Percentiles rank a stretch among this genome's conserved stretches.
phyloP scores from a whole-genome alignment of 2,888 invertebrate genomes.

The Hermaeophaga mercurialis region DNA sequence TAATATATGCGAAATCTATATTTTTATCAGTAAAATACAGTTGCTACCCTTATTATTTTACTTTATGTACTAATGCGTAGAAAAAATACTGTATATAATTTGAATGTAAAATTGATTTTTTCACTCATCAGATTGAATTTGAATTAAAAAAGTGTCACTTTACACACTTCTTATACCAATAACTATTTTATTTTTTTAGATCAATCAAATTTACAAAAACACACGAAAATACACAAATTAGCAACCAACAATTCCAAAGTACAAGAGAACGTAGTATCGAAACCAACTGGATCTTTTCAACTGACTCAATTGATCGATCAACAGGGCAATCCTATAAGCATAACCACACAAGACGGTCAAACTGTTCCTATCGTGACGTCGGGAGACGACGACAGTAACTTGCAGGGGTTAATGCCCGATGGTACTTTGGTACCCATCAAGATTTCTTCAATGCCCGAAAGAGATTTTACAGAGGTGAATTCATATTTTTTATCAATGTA shows the following conservation, averaged over 20 bases:
- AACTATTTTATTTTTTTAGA: conserved; percentile 56
- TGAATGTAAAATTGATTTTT: no score
- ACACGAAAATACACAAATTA: conserved; percentile 1
- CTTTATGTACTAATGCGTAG: no score
- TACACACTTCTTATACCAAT: no score
- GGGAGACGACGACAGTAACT: conserved; percentile 59
- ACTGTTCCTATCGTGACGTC: conserved; percentile 66
- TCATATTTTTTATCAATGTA: no score
- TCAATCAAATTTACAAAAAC: conserved; percentile 12
- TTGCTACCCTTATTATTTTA: no score
- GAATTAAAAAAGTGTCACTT: no score
- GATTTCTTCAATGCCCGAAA: conserved; percentile 28
- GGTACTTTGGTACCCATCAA: conserved; percentile 57
- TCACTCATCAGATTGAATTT: no score
- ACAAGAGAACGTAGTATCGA: background rate
- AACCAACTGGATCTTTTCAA: conserved; percentile 30
- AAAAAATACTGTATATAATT: no score
- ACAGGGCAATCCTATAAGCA: conserved; percentile 70
- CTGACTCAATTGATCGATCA: conserved; percentile 67
- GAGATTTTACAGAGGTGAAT: conserved; percentile 23
- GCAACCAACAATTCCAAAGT: background rate
- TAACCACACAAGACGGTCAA: conserved; percentile 72
- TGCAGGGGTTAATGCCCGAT: conserved; percentile 57
- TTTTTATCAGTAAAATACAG: no score
- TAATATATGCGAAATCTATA: no score